Base-by-base conservation (phyloP, 2,113 vertebrate genomes). In the Anhinga anhinga region DNA sequence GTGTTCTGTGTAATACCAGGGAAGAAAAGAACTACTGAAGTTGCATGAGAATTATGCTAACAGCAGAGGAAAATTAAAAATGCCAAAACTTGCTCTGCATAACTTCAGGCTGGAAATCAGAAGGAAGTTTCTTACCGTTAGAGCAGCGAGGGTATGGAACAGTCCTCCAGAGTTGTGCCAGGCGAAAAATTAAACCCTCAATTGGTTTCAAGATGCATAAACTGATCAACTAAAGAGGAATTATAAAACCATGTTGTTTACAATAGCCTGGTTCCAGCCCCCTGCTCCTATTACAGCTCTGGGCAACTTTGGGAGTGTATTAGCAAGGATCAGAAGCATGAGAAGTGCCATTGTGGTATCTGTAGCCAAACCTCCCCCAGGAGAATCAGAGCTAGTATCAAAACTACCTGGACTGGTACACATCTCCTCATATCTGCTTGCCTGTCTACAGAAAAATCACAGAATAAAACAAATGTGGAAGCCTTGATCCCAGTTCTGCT, bases 401-500 rank as follows among this genome's bases (percentile, higher is more conserved):
- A 45, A 95, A 61, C 52, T 61, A 61, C 27, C 42, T 62, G 30
- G 58, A 52, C 63, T 42, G 63, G 49, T 21, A 62, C 27, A 11
- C 13, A 70, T 56, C 38, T 69, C 36, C 26, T 89, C 14, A 9
- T 49, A 73, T 65, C 80, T 62, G 62, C 90, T 52, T 80, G 76
- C 17, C 50, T 10, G 10, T 29, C 62, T 83, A 44, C 38, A 66
- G 67, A 85, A 93, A 83, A 93, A 83, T 45, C 79, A 73, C 36
- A 42, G 78, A 76, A 67, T 65, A 70, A 94, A 95, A 62, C 18
- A 82, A 88, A 82, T 45, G 32, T 66, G 69, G 71, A 82, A 86
- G 86, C 82, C 72, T 92, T 85, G 76, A 87, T 78, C 58, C 45
- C 45, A 77, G 61, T 34, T 93, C 69, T 94, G 45, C 86, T 96